phyloP scores from a whole-genome alignment of 2,888 invertebrate genomes.

The Tortrix viridana region DNA sequence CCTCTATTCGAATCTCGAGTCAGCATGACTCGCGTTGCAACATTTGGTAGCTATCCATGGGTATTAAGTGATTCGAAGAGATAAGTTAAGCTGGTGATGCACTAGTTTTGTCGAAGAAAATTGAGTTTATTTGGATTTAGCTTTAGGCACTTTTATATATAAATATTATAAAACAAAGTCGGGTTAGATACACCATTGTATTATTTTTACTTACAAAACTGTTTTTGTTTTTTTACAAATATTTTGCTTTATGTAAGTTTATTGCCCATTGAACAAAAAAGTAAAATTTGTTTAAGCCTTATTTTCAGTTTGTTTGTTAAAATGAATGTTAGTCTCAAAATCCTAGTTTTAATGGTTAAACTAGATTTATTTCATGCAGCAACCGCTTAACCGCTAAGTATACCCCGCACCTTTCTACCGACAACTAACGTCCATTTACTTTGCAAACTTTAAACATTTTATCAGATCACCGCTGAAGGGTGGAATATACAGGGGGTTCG shows the following conservation, averaged over 20 bases:
- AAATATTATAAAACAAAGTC: too few relatives aligned
- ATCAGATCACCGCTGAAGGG: constrained; percentile 61
- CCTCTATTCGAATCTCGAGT: constrained; percentile 50
- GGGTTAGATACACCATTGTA: too few relatives aligned
- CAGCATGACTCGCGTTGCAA: constrained; percentile 68
- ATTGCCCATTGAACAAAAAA: neutral
- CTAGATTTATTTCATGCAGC: neutral
- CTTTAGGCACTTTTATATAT: too few relatives aligned
- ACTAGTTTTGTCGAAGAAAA: constrained; percentile 41
- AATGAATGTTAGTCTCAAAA: too few relatives aligned
- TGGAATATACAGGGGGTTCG: constrained; percentile 74
- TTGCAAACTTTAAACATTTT: constrained; percentile 66
- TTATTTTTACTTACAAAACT: too few relatives aligned
- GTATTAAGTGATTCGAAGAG: constrained; percentile 62
- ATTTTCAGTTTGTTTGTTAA: too few relatives aligned
- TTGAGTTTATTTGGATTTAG: neutral
- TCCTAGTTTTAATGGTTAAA: too few relatives aligned
- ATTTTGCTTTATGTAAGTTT: too few relatives aligned
- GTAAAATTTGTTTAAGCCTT: too few relatives aligned
- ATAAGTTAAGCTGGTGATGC: constrained; percentile 43
- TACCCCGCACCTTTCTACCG: constrained; percentile 40
- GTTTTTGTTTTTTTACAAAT: too few relatives aligned
- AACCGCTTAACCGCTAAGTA: constrained; percentile 10
- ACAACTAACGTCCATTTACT: constrained; percentile 58
- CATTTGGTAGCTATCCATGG: constrained; percentile 78